A percentile compares a stretch with the other conserved stretches of the same genome.
Evolutionary conservation across 2,797 vertebrate species (phyloP).

Genomic region (Alfaro cultratus): DNA sequence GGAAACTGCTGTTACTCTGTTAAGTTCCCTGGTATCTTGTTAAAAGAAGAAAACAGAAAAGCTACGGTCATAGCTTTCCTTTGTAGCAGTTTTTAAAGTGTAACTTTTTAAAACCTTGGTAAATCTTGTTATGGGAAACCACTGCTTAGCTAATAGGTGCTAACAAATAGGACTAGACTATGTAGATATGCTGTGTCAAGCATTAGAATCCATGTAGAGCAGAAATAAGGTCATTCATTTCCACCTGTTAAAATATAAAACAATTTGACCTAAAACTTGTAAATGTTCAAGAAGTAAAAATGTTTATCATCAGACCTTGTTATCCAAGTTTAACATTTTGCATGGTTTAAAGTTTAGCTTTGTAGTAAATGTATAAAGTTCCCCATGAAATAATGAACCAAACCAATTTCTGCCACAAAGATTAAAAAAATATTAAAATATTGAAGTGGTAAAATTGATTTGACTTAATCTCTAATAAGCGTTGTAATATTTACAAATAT

Average conservation of each 20-base stretch:
- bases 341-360: background rate
- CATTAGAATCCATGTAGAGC: background rate
- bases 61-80: background rate
- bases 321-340: background rate
- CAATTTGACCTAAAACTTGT: background rate
- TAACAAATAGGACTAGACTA: background rate
- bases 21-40: background rate
- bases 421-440: background rate
- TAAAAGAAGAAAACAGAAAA: background rate
- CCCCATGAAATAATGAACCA: background rate
- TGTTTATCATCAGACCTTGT: no score
- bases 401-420: background rate
- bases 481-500: background rate
- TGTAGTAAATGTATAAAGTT: background rate
- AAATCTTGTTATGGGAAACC: background rate
- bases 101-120: background rate
- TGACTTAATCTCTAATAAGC: background rate
- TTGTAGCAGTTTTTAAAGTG: background rate
- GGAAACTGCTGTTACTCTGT: background rate
- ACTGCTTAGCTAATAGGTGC: background rate
- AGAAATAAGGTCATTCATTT: background rate
- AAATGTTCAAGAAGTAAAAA: background rate
- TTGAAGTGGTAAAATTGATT: background rate
- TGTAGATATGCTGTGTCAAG: background rate
- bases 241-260: background rate